These are phyloP conservation scores for Galago senegalensis DNA, from an alignment of 2,797 vertebrate genomes.

Conservation along the genomic window DNA sequence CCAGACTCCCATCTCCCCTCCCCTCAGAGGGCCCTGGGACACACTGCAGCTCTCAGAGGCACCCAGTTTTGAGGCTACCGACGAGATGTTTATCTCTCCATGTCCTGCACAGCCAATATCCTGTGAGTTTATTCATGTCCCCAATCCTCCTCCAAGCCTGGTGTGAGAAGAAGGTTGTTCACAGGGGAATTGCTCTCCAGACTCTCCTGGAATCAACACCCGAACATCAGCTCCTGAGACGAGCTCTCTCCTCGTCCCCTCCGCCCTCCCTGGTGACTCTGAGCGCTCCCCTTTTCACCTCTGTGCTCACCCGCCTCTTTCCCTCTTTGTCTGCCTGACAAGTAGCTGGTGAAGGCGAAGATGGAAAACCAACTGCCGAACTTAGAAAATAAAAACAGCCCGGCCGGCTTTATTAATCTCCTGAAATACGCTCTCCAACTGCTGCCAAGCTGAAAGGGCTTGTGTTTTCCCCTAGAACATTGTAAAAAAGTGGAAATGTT, in stretches of 20 bases:
- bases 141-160: fast-evolving
- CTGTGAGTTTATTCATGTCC: neutral
- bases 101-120: fast-evolving
- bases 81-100: fast-evolving
- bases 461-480: constrained; percentile 59
- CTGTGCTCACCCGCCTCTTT: neutral
- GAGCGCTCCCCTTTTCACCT: fast-evolving
- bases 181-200: fast-evolving
- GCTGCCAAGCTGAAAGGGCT: constrained; percentile 50
- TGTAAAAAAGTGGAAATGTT: constrained; percentile 67
- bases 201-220: neutral
- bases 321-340: constrained; percentile 41
- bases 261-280: neutral
- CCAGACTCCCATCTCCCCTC: fast-evolving
- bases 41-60: neutral
- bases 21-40: fast-evolving
- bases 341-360: neutral
- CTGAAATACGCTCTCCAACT: constrained; percentile 49
- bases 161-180: neutral
- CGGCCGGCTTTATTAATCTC: constrained; percentile 65
- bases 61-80: neutral
- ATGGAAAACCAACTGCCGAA: neutral
- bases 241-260: fast-evolving
- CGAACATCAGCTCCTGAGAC: fast-evolving
- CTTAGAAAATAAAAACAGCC: constrained; percentile 62